Conservation (phyloP, 1,140 invertebrate genomes). For the Tachypleus tridentatus region DNA sequence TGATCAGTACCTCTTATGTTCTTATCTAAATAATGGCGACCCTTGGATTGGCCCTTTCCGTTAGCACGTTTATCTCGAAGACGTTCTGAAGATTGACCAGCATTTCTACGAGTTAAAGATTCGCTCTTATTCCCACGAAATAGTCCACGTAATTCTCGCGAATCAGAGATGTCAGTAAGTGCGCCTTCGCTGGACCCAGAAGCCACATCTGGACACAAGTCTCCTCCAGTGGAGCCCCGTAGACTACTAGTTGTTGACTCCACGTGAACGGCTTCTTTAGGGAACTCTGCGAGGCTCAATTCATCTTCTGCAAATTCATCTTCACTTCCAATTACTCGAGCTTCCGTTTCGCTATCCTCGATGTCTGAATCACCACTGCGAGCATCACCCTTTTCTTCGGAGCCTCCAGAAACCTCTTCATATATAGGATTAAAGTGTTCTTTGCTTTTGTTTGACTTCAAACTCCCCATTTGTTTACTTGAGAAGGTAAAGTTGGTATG, state of each 20-base stretch:
- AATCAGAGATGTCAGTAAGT: slow-evolving; percentile 7
- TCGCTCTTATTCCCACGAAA: slow-evolving; percentile 3
- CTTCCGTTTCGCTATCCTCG: slow-evolving; percentile 20
- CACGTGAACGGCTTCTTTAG: slow-evolving; percentile 9
- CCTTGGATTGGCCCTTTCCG: slow-evolving; percentile 3
- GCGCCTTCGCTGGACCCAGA: slow-evolving; percentile 15
- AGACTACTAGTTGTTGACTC: slow-evolving; percentile 22
- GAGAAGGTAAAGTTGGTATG: slow-evolving; percentile 18
- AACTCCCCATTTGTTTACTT: not conserved
- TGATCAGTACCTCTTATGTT: slow-evolving; percentile 5
- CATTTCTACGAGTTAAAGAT: not conserved
- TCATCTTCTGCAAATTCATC: slow-evolving; percentile 26
- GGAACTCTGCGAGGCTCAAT: slow-evolving; percentile 21
- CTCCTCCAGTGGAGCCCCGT: slow-evolving; percentile 20
- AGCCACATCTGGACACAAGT: slow-evolving; percentile 20
- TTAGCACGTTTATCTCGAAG: not conserved
- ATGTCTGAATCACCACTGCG: slow-evolving; percentile 19
- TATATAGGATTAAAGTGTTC: slow-evolving; percentile 24
- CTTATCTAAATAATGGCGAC: slow-evolving; percentile 7
- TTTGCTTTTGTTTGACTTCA: slow-evolving; percentile 10
- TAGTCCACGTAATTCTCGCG: slow-evolving; percentile 2
- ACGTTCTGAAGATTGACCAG: slow-evolving; percentile 19
- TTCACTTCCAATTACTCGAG: slow-evolving; percentile 20
- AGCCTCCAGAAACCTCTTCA: slow-evolving; percentile 23
- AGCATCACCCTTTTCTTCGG: slow-evolving; percentile 16